These are phyloP conservation scores for Picus viridis DNA, from an alignment of 2,797 vertebrate genomes.

Conservation along the genomic window DNA sequence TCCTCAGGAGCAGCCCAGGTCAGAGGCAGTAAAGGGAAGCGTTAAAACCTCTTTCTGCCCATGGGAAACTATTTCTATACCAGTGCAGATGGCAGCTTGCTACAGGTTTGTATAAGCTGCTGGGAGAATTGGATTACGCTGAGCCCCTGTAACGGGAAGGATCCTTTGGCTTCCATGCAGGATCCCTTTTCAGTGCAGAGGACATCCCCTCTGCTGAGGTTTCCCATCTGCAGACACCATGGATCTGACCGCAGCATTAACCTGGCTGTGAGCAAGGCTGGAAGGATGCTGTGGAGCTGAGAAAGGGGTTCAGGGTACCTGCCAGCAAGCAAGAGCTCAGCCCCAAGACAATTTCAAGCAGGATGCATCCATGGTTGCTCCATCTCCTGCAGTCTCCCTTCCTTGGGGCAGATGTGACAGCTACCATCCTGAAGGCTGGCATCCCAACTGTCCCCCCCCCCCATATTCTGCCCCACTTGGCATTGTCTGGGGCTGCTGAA, in stretches of 20 bases:
- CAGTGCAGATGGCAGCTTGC: rapidly evolving
- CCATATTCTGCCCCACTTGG: neutral
- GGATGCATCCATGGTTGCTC: neutral
- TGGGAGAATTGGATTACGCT: neutral
- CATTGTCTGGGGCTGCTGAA: neutral
- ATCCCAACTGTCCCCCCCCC: neutral
- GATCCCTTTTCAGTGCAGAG: neutral
- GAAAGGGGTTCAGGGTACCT: neutral
- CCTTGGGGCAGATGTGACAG: neutral
- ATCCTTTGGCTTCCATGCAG: neutral
- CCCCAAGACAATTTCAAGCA: neutral
- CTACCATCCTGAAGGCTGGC: neutral
- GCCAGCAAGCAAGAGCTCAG: neutral
- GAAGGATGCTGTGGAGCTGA: neutral
- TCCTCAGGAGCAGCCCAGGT: neutral
- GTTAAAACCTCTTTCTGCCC: neutral
- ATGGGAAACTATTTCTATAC: neutral
- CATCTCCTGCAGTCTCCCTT: neutral
- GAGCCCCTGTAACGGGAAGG: neutral
- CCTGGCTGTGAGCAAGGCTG: neutral
- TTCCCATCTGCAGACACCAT: neutral
- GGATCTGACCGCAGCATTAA: neutral
- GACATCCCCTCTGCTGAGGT: neutral
- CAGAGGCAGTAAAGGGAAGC: neutral
- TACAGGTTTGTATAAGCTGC: rapidly evolving